A percentile compares a stretch with the other conserved stretches of the same genome.
Conservation (phyloP, 2,888 invertebrate species). For the Hipparchia semele region DNA sequence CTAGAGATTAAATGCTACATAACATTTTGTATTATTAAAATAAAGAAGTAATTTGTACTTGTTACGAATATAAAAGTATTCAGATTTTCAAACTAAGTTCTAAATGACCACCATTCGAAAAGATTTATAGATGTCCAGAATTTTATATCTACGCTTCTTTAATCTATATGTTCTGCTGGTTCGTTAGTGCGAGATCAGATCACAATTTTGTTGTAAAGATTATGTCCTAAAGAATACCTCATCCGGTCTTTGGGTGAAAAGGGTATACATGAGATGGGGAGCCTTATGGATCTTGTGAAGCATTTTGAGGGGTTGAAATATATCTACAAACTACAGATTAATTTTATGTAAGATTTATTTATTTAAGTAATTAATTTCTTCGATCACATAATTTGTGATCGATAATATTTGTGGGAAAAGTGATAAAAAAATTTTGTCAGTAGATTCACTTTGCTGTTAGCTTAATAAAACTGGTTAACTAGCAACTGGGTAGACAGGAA, state of each 20-base stretch:
- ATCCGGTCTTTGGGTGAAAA: constrained; percentile 70
- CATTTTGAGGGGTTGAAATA: constrained; percentile 6
- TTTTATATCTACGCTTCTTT: constrained; percentile 67
- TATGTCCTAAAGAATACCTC: constrained; percentile 77
- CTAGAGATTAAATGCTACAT: too few species aligned
- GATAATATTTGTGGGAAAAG: too few species aligned
- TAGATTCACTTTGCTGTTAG: too few species aligned
- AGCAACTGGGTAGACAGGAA: too few species aligned
- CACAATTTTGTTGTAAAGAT: constrained; percentile 82
- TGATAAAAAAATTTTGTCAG: too few species aligned
- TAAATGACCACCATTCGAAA: constrained; percentile 38
- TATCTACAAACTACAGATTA: neutral
- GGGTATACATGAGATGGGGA: constrained; percentile 54
- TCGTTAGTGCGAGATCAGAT: constrained; percentile 77
- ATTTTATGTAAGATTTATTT: neutral
- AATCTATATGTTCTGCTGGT: constrained; percentile 68
- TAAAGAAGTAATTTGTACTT: constrained; percentile 3
- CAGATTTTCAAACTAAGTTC: constrained; percentile 14
- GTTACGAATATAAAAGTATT: neutral
- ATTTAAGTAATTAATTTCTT: too few species aligned
- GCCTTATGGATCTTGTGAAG: constrained; percentile 38
- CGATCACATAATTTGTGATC: too few species aligned
- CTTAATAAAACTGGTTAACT: too few species aligned
- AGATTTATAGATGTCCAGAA: constrained; percentile 56
- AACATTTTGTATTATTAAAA: neutral